These are phyloP conservation scores for Lasiurus borealis DNA, from an alignment of 2,113 vertebrate genomes.

Conservation along the genomic window DNA sequence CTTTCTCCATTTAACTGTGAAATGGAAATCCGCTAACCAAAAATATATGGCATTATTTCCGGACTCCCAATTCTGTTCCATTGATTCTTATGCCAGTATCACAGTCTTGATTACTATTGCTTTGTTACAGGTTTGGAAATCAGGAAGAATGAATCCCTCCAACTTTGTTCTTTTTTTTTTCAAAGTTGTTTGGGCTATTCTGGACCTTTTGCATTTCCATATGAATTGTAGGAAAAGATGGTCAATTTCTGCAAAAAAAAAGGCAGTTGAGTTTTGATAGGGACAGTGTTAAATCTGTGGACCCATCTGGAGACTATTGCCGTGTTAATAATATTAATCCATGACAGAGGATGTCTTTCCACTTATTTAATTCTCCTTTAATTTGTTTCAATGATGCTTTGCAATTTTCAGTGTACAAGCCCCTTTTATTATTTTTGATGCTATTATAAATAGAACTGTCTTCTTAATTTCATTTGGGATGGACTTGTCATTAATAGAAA, in stretches of 20 bases:
- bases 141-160: neutral
- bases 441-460: neutral
- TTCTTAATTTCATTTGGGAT: slow-evolving; percentile 28
- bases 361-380: neutral
- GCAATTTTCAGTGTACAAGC: neutral
- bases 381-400: neutral
- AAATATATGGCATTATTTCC: neutral
- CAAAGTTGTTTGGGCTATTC: neutral
- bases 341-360: neutral
- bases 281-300: neutral
- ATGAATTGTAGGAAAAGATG: neutral
- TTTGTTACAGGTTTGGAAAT: slow-evolving; percentile 7
- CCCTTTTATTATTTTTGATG: slow-evolving; percentile 26
- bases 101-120: neutral
- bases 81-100: neutral
- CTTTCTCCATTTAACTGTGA: neutral
- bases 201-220: neutral
- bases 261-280: neutral
- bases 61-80: neutral
- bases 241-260: slow-evolving; percentile 4
- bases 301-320: neutral
- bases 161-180: slow-evolving; percentile 11
- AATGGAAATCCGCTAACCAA: neutral
- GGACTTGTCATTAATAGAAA: neutral
- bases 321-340: neutral